Evolutionary conservation across 1,140 invertebrate genomes (phyloP), one percentile per base, ranked within the genome.

Genomic region (Phocides pigmalion): DNA sequence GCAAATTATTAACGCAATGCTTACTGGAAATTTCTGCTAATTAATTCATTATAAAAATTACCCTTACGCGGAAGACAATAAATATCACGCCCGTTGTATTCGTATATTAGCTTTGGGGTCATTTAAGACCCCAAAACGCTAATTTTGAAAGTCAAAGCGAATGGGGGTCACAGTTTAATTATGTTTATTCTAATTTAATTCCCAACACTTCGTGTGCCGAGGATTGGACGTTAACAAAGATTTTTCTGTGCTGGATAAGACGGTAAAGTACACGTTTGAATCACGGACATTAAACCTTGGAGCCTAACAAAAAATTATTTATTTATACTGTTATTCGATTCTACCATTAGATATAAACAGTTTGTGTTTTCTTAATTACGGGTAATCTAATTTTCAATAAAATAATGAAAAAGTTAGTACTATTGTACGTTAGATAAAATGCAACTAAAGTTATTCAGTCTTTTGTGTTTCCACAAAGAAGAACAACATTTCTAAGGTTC

Each of bases 171-270:
- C 70, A 74, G 69, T 68, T 81, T 82, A 73, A 79, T 81, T 81
- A 79, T 77, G 70, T 77, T 82, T 82, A 79, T 82, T 77, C 68
- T 76, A 76, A 82, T 80, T 80, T 80, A 78, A 79, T 76, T 81
- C 72, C 68, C 70, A 63, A 70, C 73, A 72, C 68, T 72, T 59
- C 68, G 64, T 68, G 69, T 59, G 61, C 64, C 32, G 47, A 39
- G 62, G 28, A 64, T 64, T 66, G 50, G 68, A 20, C n/a, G n/a
- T n/a, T 25, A 39, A 53, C 4, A 39, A 37, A 2, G 32, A 37
- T 19, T 4, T 3, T 35, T 35, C 4, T 17, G 4, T 0, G 12
- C 28, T 39, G 15, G 17, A 54, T 41, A n/a, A n/a, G n/a, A n/a
- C n/a, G n/a, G n/a, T n/a, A n/a, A n/a, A n/a, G n/a, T n/a, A n/a